Evolutionary conservation across 2,888 invertebrate species (phyloP), one percentile per base, ranked within the genome.

Genomic region (Sphaeridia pumilis): DNA sequence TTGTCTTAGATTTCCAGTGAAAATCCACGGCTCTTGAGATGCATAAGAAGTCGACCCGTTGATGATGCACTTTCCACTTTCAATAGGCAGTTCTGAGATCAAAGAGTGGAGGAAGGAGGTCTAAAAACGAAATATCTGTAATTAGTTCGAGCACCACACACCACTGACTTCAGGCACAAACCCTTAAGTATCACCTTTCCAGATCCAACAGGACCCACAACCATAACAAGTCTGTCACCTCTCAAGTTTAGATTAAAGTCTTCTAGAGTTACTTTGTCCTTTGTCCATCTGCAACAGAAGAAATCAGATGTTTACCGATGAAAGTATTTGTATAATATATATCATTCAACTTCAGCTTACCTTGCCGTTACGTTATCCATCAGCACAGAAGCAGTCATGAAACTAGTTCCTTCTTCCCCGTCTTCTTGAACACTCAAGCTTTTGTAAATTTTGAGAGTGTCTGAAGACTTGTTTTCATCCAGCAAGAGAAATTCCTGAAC

Each of bases 1-100:
- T 50, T 63, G 55, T 20, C 56, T 49, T 17, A 62, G 26, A 42
- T 52, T 58, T 10, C 60, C 60, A 4, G 56, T 31, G 49, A 63
- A 63, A 20, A 63, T 50, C 63, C 63, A 63, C 2, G 63, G 58
- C 35, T 63, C 62, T 48, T 64, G 64, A 17, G 55, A 49, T 0
- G 61, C 54, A 44, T 64, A 64, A 1, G 61, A 55, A 21, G 53
- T 58, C 12, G 34, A 36, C 17, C 64, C 64, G 14, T 58, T 58
- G 2, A 62, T 28, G 17, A 45, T 31, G 28, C 57, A 50, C 5
- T 43, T 46, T n/a, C 64, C 64, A 10, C 44, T 24, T 10, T 25
- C 26, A 25, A 59, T 50, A 17, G 62, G 58, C 28, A 64, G 38
- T 36, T 64, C 64, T 3, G 52, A 49, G 34, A 64, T 54, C 2